Conservation (phyloP, 2,113 vertebrate genomes). For the Abramis brama region DNA sequence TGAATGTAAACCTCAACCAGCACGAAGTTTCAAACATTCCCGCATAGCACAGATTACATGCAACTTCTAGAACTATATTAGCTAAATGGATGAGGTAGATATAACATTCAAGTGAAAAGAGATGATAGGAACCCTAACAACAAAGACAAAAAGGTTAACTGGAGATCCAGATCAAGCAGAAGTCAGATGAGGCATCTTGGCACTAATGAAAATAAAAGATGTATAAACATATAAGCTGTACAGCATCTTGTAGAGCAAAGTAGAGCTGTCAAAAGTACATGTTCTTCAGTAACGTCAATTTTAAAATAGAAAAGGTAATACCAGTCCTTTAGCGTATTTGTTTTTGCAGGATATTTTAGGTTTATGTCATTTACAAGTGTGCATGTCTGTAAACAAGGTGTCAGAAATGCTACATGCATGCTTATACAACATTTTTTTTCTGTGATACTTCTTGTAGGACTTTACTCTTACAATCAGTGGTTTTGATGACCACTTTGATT, state of each 20-base stretch:
- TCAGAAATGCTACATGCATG: background rate
- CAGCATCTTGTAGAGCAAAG: no score
- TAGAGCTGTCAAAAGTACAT: background rate
- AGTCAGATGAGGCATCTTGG: background rate
- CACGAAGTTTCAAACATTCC: slow-evolving; percentile 53
- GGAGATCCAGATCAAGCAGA: slow-evolving; percentile 3
- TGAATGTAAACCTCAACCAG: background rate
- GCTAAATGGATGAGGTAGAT: background rate
- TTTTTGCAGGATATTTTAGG: no score
- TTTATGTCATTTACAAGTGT: no score
- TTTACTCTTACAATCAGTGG: background rate
- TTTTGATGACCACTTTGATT: background rate
- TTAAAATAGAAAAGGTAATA: background rate
- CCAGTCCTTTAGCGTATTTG: background rate
- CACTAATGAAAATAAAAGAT: background rate
- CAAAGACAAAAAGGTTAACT: slow-evolving; percentile 2
- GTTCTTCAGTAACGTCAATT: background rate
- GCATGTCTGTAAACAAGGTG: background rate
- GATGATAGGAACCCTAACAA: background rate
- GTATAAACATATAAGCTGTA: no score
- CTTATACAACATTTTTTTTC: background rate
- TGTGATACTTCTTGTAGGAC: background rate
- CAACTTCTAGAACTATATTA: slow-evolving; percentile 19
- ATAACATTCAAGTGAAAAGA: background rate
- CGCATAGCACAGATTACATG: slow-evolving; percentile 57